Evolutionary conservation across 2,113 vertebrate genomes (phyloP), one percentile per base, ranked within the genome.

Genomic region (Cochlearius cochlearius): DNA sequence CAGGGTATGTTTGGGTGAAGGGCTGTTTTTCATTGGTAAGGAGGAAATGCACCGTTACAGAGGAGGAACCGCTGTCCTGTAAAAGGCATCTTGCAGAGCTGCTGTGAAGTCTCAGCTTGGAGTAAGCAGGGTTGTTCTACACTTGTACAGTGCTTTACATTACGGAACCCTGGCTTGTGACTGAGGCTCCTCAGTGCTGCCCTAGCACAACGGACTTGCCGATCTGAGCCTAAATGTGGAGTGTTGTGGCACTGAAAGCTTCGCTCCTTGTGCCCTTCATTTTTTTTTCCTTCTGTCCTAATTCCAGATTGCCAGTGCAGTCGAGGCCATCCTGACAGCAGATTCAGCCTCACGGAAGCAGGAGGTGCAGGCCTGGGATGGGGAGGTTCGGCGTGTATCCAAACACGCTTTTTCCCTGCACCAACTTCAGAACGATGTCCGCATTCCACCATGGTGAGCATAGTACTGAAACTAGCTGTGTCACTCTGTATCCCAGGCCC

Each of bases 311-410:
- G 99, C 99, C 88, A 98, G 98, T 94, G 99, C 99, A 0, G 98
- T 99, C 64, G 98, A 99, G 15, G 99, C 99, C 88, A 98, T 99
- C 56, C 98, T 99, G 96, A 98, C 99, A 27, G 99, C 99, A 21
- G 99, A 99, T 94, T 99, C 99, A 0, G 99, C 99, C 18, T 99
- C 99, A 72, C 99, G 99, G 58, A 97, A 99, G 91, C 98, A 99
- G 97, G 99, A 99, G 98, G 98, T 99, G 50, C 99, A 99, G 86
- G 99, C 99, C 43, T 99, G 99, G 99, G 99, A 99, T 23, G 99
- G 99, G 68, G 99, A 99, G 85, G 98, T 99, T 67, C 98, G 99
- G 12, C 99, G 99, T 94, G 99, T 99, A 94, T 99, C 99, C 25
- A 99, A 98, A 92, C 98, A 99, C 2, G 99, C 99, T 10, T 98